Conservation (phyloP, 2,113 vertebrate genomes). For the Triplophysa rosa region DNA sequence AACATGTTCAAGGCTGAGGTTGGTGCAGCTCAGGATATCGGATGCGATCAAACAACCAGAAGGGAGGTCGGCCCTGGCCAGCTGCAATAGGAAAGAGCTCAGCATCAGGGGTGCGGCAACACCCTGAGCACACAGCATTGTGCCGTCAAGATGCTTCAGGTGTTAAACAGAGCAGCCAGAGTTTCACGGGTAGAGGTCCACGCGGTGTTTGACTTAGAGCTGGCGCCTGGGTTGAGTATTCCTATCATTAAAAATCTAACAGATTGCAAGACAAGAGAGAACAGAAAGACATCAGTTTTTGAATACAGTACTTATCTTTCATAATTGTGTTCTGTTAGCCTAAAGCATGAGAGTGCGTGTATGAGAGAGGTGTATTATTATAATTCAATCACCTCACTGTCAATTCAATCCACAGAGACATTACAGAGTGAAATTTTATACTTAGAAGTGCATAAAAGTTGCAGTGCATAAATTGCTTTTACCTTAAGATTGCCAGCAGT, state of each 20-base stretch:
- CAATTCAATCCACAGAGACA: neutral
- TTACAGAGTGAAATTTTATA: neutral
- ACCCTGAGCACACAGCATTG: conserved; percentile 54
- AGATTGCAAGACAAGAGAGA: neutral
- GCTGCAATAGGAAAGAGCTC: conserved; percentile 42
- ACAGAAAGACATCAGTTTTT: neutral
- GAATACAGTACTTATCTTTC: neutral
- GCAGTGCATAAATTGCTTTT: neutral
- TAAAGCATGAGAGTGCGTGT: neutral
- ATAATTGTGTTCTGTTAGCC: neutral
- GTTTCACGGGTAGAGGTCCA: conserved; percentile 32
- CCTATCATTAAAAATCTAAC: neutral
- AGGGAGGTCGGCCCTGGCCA: conserved; percentile 62
- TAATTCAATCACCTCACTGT: neutral
- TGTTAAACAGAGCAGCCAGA: conserved; percentile 39
- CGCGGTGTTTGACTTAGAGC: neutral
- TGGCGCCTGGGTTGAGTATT: neutral
- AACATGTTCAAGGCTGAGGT: conserved; percentile 69
- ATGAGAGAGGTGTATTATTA: neutral
- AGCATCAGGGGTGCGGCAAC: conserved; percentile 29
- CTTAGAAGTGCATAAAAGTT: conserved; percentile 9
- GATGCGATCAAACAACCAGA: conserved; percentile 81
- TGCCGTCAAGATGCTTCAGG: conserved; percentile 25
- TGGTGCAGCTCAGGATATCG: conserved; percentile 89
- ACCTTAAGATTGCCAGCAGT: conserved; percentile 24